Percentiles rank a stretch among this genome's conserved stretches.
Evolutionary conservation across 2,888 invertebrate species (phyloP).

Genomic region (Tribolium freemani): DNA sequence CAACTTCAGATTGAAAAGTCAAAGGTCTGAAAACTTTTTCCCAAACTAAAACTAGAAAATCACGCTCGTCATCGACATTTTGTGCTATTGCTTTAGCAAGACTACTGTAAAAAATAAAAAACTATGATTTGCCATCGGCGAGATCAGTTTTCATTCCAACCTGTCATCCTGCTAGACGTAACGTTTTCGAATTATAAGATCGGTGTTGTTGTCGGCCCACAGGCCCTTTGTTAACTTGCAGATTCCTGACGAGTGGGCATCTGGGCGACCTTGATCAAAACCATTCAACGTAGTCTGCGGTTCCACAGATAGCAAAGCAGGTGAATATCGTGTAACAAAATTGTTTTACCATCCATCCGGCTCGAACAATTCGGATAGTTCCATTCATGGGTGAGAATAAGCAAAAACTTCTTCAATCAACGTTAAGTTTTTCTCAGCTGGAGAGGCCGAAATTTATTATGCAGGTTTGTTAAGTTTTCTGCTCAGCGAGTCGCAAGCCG

Average conservation of each 20-base stretch:
- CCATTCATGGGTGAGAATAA: conserved; percentile 1
- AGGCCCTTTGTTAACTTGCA: conserved; percentile 55
- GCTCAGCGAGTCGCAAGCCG: conserved; percentile 3
- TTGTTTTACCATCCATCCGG: conserved; percentile 11
- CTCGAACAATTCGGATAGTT: conserved; percentile 6
- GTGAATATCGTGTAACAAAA: conserved; percentile 34
- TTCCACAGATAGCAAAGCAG: conserved; percentile 36
- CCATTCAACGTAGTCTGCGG: conserved; percentile 45
- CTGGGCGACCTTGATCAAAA: conserved; percentile 56
- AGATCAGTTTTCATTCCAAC: neutral
- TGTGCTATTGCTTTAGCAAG: too few relatives aligned
- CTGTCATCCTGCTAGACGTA: neutral
- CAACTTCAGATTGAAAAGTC: neutral
- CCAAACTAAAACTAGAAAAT: neutral
- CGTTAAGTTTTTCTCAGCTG: conserved; percentile 4
- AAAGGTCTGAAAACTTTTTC: neutral
- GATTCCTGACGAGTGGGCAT: conserved; percentile 55
- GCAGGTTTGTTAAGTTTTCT: conserved; percentile 26
- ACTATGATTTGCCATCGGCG: neutral
- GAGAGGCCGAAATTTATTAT: conserved; percentile 18
- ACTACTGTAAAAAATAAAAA: neutral
- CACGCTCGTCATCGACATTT: too few relatives aligned
- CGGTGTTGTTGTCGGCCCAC: conserved; percentile 21
- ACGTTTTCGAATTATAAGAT: too few relatives aligned
- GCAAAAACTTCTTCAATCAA: neutral